A percentile compares a stretch with the other conserved stretches of the same genome.
These are phyloP conservation scores for Hydractinia echinata DNA, from an alignment of 30 jellyfish, hydroid and myxozoan species.

Conservation along the genomic window DNA sequence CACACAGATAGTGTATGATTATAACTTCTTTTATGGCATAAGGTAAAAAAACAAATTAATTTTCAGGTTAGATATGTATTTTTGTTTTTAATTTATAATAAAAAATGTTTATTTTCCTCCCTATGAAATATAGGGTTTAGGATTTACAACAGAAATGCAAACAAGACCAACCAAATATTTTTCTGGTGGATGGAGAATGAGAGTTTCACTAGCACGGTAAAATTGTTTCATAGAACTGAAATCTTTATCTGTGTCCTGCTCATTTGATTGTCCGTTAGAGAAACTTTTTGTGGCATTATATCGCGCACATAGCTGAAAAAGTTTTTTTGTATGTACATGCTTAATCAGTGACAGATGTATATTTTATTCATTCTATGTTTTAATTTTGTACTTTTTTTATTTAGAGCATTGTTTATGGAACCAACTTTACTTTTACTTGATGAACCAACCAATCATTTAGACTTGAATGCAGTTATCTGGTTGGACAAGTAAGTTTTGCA, in stretches of 20 bases:
- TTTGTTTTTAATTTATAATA: not conserved
- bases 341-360: not conserved
- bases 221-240: too few species aligned
- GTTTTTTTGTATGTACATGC: not conserved
- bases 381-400: not conserved
- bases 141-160: slow-evolving; percentile 96
- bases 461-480: slow-evolving; percentile 97
- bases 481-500: slow-evolving; percentile 79
- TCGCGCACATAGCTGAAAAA: not conserved
- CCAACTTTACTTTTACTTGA: slow-evolving; percentile 93
- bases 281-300: too few species aligned
- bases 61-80: not conserved
- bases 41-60: not conserved
- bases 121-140: slow-evolving; percentile 71
- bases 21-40: not conserved
- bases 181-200: slow-evolving; percentile 99
- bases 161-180: slow-evolving; percentile 77
- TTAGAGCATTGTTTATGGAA: slow-evolving; percentile 85
- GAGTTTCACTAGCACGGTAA: slow-evolving; percentile 96
- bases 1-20: not conserved
- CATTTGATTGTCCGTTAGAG: too few species aligned
- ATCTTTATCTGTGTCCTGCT: not conserved
- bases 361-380: not conserved
- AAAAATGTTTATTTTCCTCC: not conserved
- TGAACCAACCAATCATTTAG: slow-evolving; percentile 98